These are phyloP conservation scores for Agelastica alni DNA, from an alignment of 2,888 invertebrate species.

Conservation along the genomic window DNA sequence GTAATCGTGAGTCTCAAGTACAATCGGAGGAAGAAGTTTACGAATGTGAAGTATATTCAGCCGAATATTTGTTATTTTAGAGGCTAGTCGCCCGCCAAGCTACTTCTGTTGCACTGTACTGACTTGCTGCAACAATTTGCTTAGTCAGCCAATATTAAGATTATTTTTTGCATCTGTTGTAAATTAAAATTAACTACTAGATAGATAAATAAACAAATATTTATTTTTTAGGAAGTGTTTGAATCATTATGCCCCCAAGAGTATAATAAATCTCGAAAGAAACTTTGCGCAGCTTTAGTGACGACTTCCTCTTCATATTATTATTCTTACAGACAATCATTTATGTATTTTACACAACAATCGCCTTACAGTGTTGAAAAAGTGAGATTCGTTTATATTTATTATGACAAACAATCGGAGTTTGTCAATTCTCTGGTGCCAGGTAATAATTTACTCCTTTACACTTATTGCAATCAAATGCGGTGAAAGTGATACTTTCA, in stretches of 20 bases:
- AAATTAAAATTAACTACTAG: too few species aligned
- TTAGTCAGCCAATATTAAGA: too few species aligned
- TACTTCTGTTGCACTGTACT: too few species aligned
- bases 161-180: too few species aligned
- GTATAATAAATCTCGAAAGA: constrained; percentile 76
- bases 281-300: constrained; percentile 79
- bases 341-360: constrained; percentile 72
- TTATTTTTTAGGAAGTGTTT: constrained; percentile 63
- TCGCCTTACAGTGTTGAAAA: constrained; percentile 66
- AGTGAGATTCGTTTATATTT: constrained; percentile 87
- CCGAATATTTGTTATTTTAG: too few species aligned
- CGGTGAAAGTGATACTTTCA: background rate
- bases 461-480: background rate
- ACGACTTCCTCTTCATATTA: constrained; percentile 66
- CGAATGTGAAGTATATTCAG: too few species aligned
- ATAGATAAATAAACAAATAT: too few species aligned
- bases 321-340: constrained; percentile 67
- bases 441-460: constrained; percentile 50
- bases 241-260: constrained; percentile 89
- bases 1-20: too few species aligned
- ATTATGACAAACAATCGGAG: constrained; percentile 79
- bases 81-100: too few species aligned
- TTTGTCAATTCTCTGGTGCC: constrained; percentile 77
- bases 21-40: too few species aligned
- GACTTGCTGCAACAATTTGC: too few species aligned